Base-by-base conservation (phyloP, 2,113 vertebrate species). In the Megaceryle maxima region DNA sequence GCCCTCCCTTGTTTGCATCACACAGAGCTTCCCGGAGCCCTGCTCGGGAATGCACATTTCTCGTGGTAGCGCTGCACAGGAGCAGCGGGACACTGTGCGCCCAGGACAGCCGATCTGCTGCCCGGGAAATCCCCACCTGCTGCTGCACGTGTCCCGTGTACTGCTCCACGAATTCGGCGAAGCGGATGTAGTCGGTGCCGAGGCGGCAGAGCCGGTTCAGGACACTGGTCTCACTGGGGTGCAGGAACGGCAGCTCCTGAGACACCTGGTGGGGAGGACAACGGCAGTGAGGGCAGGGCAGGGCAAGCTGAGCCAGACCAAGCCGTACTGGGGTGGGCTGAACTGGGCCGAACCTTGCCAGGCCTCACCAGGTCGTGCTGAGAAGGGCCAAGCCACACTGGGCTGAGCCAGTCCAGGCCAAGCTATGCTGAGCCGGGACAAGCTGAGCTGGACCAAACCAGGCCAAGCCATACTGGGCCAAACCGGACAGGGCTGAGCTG, bases 101-200 rank as follows among this genome's bases (percentile, higher is more conserved):
- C 18, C 3, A 4, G 8, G 25, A 39, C 57, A 5, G 19, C 35
- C 1, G 33, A 41, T 15, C 6, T 51, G 13, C 55, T 5, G n/a
- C 66, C 29, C 19, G 22, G 43, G n/a, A 43, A 17, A 15, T 9
- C 51, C 51, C 51, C 56, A 96, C 95, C 96, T 90, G 99, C 99
- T 95, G 99, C 75, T 99, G 99, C 2, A 99, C 99, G 83, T 99
- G 99, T 9, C 99, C 99, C 0, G 99, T 99, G 97, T 99, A 99
- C 90, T 99, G 99, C 81, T 99, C 99, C 96, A 99, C 98, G 94
- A 99, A 99, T 44, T 99, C 99, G 2, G 98, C 99, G 73, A 99
- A 99, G 68, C 99, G 99, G 29, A 99, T 98, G 86, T 99, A 99
- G 92, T 99, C 99, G 7, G 99, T 98, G 80, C 99, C 99, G 51